phyloP scores from a whole-genome alignment of 2,113 vertebrate genomes.

The Monopterus albus region DNA sequence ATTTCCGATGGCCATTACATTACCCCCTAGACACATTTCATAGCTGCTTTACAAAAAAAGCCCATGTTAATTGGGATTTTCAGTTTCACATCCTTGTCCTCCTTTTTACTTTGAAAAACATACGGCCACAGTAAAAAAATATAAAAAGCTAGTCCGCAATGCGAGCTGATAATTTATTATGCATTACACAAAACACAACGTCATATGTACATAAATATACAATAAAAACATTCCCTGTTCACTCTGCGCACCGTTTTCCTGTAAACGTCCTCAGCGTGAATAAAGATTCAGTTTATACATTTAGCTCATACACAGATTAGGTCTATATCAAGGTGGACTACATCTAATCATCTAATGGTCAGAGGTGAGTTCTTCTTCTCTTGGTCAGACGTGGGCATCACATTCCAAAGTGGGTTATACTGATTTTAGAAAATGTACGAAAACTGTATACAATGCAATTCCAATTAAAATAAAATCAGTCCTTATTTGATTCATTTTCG shows the following conservation, averaged over 20 bases:
- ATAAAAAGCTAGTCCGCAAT: slow-evolving; percentile 50
- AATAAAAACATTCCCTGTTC: slow-evolving; percentile 63
- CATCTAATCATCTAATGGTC: slow-evolving; percentile 86
- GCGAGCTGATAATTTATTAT: slow-evolving; percentile 83
- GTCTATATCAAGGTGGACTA: slow-evolving; percentile 84
- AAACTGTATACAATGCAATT: slow-evolving; percentile 49
- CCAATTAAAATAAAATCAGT: slow-evolving; percentile 46
- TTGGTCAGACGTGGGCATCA: slow-evolving; percentile 50
- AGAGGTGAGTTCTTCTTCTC: slow-evolving; percentile 85
- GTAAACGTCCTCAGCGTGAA: slow-evolving; percentile 51
- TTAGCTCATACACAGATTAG: slow-evolving; percentile 71
- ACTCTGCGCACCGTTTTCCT: slow-evolving; percentile 37
- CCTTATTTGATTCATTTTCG: slow-evolving; percentile 22
- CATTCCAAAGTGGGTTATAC: slow-evolving; percentile 25
- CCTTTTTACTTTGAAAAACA: not conserved
- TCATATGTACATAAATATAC: slow-evolving; percentile 78
- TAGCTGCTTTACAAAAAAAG: slow-evolving; percentile 17
- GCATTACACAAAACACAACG: slow-evolving; percentile 77
- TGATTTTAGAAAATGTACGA: not conserved
- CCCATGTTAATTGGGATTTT: not conserved
- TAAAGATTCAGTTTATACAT: slow-evolving; percentile 55
- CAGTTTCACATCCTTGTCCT: not conserved
- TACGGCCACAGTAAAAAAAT: slow-evolving; percentile 31
- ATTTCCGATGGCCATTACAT: slow-evolving; percentile 89
- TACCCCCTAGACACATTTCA: slow-evolving; percentile 30